Percentiles rank a stretch among this genome's conserved stretches.
These are phyloP conservation scores for Agraylea sexmaculata DNA, from an alignment of 1,140 invertebrate species.

Conservation along the genomic window DNA sequence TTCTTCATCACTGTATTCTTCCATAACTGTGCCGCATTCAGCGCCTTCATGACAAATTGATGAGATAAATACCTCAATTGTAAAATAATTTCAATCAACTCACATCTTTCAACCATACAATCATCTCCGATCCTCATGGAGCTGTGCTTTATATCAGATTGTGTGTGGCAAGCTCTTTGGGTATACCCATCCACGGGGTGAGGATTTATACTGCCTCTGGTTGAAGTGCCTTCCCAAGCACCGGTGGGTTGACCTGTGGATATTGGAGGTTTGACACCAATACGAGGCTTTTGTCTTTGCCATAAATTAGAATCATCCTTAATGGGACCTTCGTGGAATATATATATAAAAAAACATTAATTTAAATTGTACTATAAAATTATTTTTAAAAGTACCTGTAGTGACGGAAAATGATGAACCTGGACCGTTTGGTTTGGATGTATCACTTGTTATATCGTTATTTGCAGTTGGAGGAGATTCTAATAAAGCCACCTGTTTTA, in stretches of 20 bases:
- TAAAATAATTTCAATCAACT: neutral
- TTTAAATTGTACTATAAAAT: neutral
- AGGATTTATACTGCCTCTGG: slow-evolving; percentile 8
- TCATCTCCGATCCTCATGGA: slow-evolving; percentile 58
- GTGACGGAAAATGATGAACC: slow-evolving; percentile 26
- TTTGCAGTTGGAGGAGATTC: slow-evolving; percentile 44
- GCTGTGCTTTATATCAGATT: slow-evolving; percentile 47
- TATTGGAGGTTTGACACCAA: neutral
- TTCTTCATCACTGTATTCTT: slow-evolving; percentile 96
- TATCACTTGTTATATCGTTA: slow-evolving; percentile 17
- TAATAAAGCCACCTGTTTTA: slow-evolving; percentile 53
- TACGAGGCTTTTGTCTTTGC: slow-evolving; percentile 12
- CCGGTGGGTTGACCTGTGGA: neutral
- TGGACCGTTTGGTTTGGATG: slow-evolving; percentile 19
- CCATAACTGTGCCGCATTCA: slow-evolving; percentile 70
- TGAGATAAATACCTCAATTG: neutral
- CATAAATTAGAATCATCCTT: slow-evolving; percentile 16
- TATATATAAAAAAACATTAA: neutral
- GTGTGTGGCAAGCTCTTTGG: slow-evolving; percentile 37
- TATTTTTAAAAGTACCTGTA: slow-evolving; percentile 23
- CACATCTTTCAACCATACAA: slow-evolving; percentile 51
- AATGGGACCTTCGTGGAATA: slow-evolving; percentile 14
- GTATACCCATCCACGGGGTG: slow-evolving; percentile 19
- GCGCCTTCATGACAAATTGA: slow-evolving; percentile 40
- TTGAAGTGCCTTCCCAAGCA: slow-evolving; percentile 15